Base-by-base conservation (phyloP, 2,797 vertebrate species). In the Etheostoma nigrum region DNA sequence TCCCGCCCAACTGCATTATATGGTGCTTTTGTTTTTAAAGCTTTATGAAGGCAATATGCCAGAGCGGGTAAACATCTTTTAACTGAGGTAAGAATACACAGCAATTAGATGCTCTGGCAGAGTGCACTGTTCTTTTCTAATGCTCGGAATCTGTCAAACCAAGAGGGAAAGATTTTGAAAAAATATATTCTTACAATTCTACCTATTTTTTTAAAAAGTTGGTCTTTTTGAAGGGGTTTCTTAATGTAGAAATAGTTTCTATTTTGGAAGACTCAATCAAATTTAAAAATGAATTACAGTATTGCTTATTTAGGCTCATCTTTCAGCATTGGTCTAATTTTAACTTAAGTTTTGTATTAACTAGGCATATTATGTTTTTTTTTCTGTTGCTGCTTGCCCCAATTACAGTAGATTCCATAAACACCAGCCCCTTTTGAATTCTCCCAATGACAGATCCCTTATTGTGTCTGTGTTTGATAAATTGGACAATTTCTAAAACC, bases 381-480 rank as follows among this genome's bases (percentile, higher is more conserved):
- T 75, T 67, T 81, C 78, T 74, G 83, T 45, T 80, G 66, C 84
- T 51, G 68, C 74, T 67, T 68, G 67, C 57, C 69, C 79, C 90
- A 88, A 94, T 93, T 93, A 89, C 76, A 85, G 82, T 52, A 82
- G 60, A 58, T 82, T 83, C 79, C 67, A 82, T 69, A 90, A 90
- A 92, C 83, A 89, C 33, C 63, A 72, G 57, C 70, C 68, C 48
- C 61, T 74, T 86, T 86, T 83, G 71, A 88, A 88, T 78, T 78
- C 73, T 75, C 60, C 70, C 73, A 60, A 19, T 52, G 67, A 88
- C 75, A 85, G 60, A 84, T 61, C 53, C 76, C 65, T 88, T 86
- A 86, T 54, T 81, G 77, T 74, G 77, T 78, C 76, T 83, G 57
- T 48, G 68, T 81, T 79, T 70, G 72, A 81, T 78, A 85, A 84